Evolutionary conservation across 2,888 invertebrate genomes (phyloP), one percentile per base, ranked within the genome.

Genomic region (Agrenia bidenticulata): DNA sequence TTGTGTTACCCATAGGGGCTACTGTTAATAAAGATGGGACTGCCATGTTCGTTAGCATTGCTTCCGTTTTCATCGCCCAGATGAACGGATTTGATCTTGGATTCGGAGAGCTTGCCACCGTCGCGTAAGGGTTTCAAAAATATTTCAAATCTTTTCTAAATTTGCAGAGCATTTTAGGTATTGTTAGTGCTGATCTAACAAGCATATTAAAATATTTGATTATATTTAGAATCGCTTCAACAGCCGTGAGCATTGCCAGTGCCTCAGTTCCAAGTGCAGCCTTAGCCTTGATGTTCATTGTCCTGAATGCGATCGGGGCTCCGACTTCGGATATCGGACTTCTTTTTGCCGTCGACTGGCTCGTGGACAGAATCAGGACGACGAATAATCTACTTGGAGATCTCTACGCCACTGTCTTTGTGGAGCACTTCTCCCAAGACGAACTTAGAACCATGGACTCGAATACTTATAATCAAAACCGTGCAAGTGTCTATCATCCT

Each of bases 331-430:
- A 92, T 78, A 90, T 93, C 1, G 89, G 90, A 0, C 80, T 92
- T 7, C 82, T 93, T 5, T 91, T 92, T 78, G 90, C 92, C 63
- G 88, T 93, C 54, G 93, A 93, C 78, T 93, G 93, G 93, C 88
- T 93, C 76, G 89, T 92, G 92, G 92, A 92, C 79, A 87, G 92
- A 32, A 88, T 92, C 77, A 84, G 92, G 63, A 92, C 92, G 0
- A 90, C 91, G 0, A 92, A 92, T 79, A 93, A 93, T 79, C 88
- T 92, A 86, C 80, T 93, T 62, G 92, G 92, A 0, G 92, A 93
- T 78, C 90, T 91, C 79, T 92, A 92, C 79, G 88, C 91, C 1
- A 90, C 92, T 1, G 92, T 91, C 0, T 86, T 92, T 1, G 90
- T 93, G 15, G 90, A 92, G 78, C 87, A 89, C 76, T 81, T 92